These are phyloP conservation scores for Pomatostomus ruficeps DNA, from an alignment of 2,113 vertebrate species.

Conservation along the genomic window DNA sequence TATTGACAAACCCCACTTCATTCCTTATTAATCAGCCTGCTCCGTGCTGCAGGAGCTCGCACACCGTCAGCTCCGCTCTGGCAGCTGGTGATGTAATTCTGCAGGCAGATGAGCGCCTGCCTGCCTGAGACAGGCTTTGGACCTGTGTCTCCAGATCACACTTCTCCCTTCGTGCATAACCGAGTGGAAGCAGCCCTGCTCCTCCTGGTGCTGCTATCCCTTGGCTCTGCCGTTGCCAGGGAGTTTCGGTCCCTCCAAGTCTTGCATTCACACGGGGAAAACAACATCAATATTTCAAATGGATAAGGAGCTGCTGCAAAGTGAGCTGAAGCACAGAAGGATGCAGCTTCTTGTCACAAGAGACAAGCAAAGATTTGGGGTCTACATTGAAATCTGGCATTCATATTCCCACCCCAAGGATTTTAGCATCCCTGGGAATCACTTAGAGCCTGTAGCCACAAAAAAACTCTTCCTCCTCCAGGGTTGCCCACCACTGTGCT, in stretches of 20 bases:
- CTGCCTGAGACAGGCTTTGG: background rate
- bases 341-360: background rate
- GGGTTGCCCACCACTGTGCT: background rate
- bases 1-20: background rate
- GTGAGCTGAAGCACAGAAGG: background rate
- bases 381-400: background rate
- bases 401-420: background rate
- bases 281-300: background rate
- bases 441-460: background rate
- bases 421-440: background rate
- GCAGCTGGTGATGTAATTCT: background rate
- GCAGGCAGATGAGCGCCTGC: background rate
- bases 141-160: background rate
- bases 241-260: background rate
- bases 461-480: background rate
- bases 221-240: background rate
- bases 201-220: background rate
- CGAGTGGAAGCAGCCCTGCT: background rate
- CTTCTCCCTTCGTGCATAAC: background rate
- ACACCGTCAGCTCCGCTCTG: accelerated
- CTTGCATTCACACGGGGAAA: background rate
- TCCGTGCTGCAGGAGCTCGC: background rate
- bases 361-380: background rate
- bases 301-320: background rate
- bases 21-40: background rate